Percentiles rank a stretch among this genome's conserved stretches.
Evolutionary conservation across 2,888 invertebrate genomes (phyloP).

Genomic region (Erebia aethiops): DNA sequence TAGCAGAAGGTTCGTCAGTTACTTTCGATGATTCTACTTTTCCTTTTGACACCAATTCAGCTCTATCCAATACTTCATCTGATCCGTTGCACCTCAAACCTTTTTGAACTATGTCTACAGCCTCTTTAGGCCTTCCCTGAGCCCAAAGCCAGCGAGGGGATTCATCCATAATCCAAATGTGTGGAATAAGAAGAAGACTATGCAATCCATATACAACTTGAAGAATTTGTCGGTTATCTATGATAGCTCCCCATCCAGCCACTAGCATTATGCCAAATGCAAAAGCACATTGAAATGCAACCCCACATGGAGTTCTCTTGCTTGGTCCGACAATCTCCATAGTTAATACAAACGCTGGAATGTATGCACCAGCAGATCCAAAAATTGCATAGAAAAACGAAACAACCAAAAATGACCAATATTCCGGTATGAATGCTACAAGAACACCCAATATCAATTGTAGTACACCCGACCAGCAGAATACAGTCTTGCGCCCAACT

Average conservation of each 20-base stretch:
- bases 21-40: conserved; percentile 73
- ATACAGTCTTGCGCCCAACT: conserved; percentile 91
- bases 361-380: conserved; percentile 91
- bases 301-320: conserved; percentile 90
- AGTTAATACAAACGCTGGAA: conserved; percentile 86
- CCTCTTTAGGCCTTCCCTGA: conserved; percentile 88
- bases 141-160: conserved; percentile 95
- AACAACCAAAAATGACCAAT: conserved; percentile 86
- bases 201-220: conserved; percentile 92
- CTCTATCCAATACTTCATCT: conserved; percentile 84
- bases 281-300: conserved; percentile 90
- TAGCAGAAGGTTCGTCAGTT: conserved; percentile 73
- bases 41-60: conserved; percentile 85
- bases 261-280: conserved; percentile 92
- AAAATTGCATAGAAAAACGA: conserved; percentile 90
- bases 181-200: conserved; percentile 87
- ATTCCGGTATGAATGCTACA: conserved; percentile 91
- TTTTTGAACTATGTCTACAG: conserved; percentile 88
- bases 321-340: conserved; percentile 93
- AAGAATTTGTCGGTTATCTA: conserved; percentile 88
- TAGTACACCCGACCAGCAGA: conserved; percentile 89
- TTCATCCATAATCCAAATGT: conserved; percentile 95
- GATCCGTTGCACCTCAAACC: conserved; percentile 89
- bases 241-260: conserved; percentile 91
- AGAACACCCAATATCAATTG: conserved; percentile 88